Conservation (phyloP, 2,797 vertebrate genomes). For the Tapirus indicus region DNA sequence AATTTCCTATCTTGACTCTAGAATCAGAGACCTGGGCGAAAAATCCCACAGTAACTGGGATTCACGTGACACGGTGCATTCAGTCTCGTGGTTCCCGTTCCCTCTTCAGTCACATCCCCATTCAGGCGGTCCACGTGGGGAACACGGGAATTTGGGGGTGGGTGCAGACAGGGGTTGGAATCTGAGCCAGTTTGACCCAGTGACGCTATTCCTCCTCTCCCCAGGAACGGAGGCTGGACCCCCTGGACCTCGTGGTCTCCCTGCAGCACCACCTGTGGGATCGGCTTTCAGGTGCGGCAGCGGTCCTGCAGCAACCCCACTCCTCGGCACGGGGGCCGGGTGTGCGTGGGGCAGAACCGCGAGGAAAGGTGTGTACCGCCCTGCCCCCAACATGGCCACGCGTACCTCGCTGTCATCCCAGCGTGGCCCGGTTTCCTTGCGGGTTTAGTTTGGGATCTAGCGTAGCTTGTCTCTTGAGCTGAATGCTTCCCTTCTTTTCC, state of each 20-base stretch:
- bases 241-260: conserved; percentile 98
- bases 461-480: not conserved
- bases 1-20: not conserved
- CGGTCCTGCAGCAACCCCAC: conserved; percentile 98
- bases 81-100: fast-evolving
- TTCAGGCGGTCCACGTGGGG: fast-evolving
- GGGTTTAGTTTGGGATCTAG: not conserved
- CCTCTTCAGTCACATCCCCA: fast-evolving
- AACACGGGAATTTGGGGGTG: fast-evolving
- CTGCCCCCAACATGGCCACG: fast-evolving
- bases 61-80: fast-evolving
- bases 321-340: conserved; percentile 95
- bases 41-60: too few species aligned
- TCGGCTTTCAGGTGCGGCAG: conserved; percentile 98
- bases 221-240: conserved; percentile 98
- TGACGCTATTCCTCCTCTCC: not conserved
- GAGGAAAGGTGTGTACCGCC: conserved; percentile 93
- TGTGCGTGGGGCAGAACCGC: conserved; percentile 98
- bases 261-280: conserved; percentile 98
- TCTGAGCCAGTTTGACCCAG: not conserved
- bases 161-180: fast-evolving
- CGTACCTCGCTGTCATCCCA: fast-evolving
- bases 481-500: not conserved
- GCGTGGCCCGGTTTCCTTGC: fast-evolving
- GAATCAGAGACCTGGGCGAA: not conserved